Conservation (phyloP, 2,113 vertebrate genomes). For the Scomber japonicus region DNA sequence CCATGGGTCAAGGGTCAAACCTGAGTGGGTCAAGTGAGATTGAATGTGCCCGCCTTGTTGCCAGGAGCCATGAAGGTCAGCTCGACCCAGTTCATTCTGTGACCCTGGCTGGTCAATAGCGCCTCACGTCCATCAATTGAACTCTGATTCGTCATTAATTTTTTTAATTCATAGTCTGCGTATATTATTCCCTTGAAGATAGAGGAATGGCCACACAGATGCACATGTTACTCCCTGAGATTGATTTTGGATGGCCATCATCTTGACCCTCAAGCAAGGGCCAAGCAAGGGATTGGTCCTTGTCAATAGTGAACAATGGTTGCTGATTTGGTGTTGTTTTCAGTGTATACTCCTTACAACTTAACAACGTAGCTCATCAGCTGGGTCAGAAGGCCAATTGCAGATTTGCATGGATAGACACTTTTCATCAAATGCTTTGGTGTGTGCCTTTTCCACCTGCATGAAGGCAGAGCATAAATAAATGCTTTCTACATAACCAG, state of each 20-base stretch:
- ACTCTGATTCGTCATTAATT: constrained; percentile 72
- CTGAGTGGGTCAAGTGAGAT: constrained; percentile 82
- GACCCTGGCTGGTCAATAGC: constrained; percentile 75
- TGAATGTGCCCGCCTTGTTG: constrained; percentile 79
- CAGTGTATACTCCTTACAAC: constrained; percentile 44
- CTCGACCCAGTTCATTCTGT: constrained; percentile 73
- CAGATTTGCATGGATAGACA: constrained; percentile 66
- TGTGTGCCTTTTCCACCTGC: constrained; percentile 34
- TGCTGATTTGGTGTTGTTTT: constrained; percentile 75
- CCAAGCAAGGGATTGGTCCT: constrained; percentile 49
- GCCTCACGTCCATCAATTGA: constrained; percentile 59
- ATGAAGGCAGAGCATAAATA: constrained; percentile 11
- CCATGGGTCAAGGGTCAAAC: constrained; percentile 69
- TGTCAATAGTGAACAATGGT: constrained; percentile 78
- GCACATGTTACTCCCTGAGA: constrained; percentile 49
- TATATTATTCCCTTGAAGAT: constrained; percentile 69
- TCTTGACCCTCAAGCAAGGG: constrained; percentile 65
- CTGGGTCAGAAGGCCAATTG: constrained; percentile 72
- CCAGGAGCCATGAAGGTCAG: constrained; percentile 72
- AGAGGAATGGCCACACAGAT: constrained; percentile 49
- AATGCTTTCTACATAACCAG: neutral
- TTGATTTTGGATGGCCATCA: constrained; percentile 81
- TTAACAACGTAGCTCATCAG: constrained; percentile 68
- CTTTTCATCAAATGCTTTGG: constrained; percentile 62
- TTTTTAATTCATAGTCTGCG: constrained; percentile 58